Base-by-base conservation (phyloP, 2,797 vertebrate genomes). In the Macropus fuliginosus region DNA sequence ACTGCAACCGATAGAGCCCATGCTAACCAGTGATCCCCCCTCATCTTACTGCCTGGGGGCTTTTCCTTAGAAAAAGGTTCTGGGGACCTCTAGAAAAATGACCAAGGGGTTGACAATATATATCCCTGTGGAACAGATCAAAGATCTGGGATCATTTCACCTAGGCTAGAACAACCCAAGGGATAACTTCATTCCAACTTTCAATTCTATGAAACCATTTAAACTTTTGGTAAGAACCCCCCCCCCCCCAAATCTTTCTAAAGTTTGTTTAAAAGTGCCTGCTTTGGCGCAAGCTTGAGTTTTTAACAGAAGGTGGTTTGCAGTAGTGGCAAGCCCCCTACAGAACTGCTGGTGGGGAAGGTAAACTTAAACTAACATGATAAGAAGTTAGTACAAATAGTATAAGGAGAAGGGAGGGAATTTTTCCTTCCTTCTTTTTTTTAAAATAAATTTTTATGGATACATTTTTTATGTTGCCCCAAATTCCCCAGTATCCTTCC, bases 221-320 rank as follows among this genome's bases (percentile, higher is more conserved):
- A 27, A 87, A 50, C 9, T 46, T 40, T 87, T 24, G 46, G 40
- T 27, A 28, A 40, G 50, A 66, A 46, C 24, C 24, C 40, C 24
- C 91, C 21, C 3, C 52, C 31, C 34, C 52, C 24, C 16, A 94
- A 93, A 29, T 14, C 91, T 90, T 90, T 4, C 56, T 87, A 4
- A 59, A 92, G 34, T 56, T 56, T 92, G 31, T 89, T 92, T 89
- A 92, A 92, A 59, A 27, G 6, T 92, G 54, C 56, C 0, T 92
- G 91, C 57, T 93, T 94, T 91, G 4, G 0, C 92, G 62, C 52
- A 92, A 87, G 24, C 52, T 94, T 59, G 90, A 6, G 90, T 95
- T 96, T 94, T 46, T 94, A 95, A 95, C 12, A 92, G 94, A 11
- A 94, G 59, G 52, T 9, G 50, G 46, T 92, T 50, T 87, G 8